phyloP scores from a whole-genome alignment of 2,888 invertebrate genomes.

The Heliconius ethilla region DNA sequence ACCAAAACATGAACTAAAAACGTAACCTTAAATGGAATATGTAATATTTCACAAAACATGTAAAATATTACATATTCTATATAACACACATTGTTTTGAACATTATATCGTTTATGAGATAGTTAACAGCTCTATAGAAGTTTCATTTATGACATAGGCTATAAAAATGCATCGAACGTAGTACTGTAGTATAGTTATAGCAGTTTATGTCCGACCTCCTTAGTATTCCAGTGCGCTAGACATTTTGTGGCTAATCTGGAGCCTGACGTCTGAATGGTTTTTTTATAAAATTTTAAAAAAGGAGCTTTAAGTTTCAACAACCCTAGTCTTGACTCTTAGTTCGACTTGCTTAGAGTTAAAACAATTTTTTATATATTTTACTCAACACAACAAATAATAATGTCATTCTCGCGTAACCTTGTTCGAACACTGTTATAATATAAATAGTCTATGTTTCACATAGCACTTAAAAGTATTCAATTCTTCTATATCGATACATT shows the following conservation, averaged over 20 bases:
- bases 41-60: too few relatives aligned
- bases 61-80: constrained; percentile 44
- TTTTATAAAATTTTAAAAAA: not conserved
- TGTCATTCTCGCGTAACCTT: too few relatives aligned
- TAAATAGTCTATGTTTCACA: not conserved
- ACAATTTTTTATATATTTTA: too few relatives aligned
- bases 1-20: too few relatives aligned
- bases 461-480: not conserved
- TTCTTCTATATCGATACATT: not conserved
- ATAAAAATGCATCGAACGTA: constrained; percentile 79
- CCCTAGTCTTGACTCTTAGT: too few relatives aligned
- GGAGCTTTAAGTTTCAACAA: too few relatives aligned
- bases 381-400: too few relatives aligned
- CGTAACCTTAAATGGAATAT: too few relatives aligned
- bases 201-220: constrained; percentile 57
- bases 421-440: not conserved
- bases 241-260: constrained; percentile 48
- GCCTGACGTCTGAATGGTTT: constrained; percentile 37
- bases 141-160: constrained; percentile 70
- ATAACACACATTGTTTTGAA: constrained; percentile 69
- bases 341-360: too few relatives aligned
- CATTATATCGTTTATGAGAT: constrained; percentile 75
- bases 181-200: constrained; percentile 52
- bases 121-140: constrained; percentile 73
- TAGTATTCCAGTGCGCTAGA: constrained; percentile 49